Evolutionary conservation across 92 coral and sea anemone genomes (phyloP).

Genomic region (Phenganax subtilis): DNA sequence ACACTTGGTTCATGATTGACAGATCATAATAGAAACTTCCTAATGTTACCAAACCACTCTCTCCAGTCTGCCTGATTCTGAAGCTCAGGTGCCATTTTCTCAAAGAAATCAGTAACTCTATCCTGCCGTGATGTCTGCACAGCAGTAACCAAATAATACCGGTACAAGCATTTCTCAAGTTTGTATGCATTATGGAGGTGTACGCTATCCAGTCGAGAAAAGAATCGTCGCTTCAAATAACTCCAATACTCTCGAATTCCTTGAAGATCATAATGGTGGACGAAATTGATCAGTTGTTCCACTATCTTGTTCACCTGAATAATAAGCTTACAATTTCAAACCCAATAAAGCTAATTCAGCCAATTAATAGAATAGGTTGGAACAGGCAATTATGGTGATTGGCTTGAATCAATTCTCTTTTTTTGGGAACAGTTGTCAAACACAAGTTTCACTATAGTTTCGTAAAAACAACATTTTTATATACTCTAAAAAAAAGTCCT

Average conservation of each 20-base stretch:
- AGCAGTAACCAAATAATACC: slow-evolving; percentile 85
- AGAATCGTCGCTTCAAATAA: slow-evolving; percentile 71
- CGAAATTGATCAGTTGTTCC: slow-evolving; percentile 74
- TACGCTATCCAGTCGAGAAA: slow-evolving; percentile 80
- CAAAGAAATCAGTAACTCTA: slow-evolving; percentile 89
- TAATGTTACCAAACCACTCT: slow-evolving; percentile 93
- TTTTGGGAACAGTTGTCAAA: too few species aligned
- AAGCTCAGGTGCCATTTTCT: slow-evolving; percentile 85
- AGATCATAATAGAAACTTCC: background rate
- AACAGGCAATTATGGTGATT: too few species aligned
- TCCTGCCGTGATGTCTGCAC: slow-evolving; percentile 86
- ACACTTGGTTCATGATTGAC: too few species aligned
- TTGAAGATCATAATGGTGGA: slow-evolving; percentile 65
- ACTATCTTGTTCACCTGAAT: slow-evolving; percentile 80
- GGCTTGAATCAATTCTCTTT: too few species aligned
- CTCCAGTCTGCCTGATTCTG: slow-evolving; percentile 90
- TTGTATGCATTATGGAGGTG: slow-evolving; percentile 81
- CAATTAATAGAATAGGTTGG: too few species aligned
- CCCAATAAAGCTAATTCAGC: background rate
- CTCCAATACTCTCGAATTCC: slow-evolving; percentile 85
- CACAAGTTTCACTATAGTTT: too few species aligned
- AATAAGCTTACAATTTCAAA: background rate
- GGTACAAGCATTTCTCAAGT: slow-evolving; percentile 80
- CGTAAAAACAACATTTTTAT: too few species aligned
- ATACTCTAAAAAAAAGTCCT: too few species aligned